These are phyloP conservation scores for Zaprionus lachaisei DNA, from an alignment of 1,140 invertebrate species.

Conservation along the genomic window DNA sequence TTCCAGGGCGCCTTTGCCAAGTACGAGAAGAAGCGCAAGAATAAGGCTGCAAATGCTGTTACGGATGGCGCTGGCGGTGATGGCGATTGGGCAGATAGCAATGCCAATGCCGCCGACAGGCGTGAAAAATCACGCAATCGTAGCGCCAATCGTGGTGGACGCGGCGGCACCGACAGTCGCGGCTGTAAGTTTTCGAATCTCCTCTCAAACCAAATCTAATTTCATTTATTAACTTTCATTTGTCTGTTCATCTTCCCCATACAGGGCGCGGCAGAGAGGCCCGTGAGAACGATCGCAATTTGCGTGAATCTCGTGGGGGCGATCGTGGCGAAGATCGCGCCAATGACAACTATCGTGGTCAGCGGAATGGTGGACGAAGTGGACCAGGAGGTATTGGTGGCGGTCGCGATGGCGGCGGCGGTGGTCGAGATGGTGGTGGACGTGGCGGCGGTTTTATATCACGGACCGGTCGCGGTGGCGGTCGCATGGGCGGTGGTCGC, in stretches of 20 bases:
- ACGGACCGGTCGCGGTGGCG: conserved; percentile 82
- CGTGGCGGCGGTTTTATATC: conserved; percentile 86
- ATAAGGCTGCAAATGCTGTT: conserved; percentile 86
- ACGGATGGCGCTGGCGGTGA: conserved; percentile 72
- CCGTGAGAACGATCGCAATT: conserved; percentile 83
- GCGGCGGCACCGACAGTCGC: conserved; percentile 84
- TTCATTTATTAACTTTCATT: not conserved
- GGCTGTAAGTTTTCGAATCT: conserved; percentile 74
- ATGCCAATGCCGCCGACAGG: conserved; percentile 81
- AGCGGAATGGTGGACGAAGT: conserved; percentile 81
- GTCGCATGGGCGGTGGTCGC: conserved; percentile 75
- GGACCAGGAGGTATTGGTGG: conserved; percentile 76
- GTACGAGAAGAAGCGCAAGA: conserved; percentile 94
- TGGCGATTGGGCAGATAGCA: conserved; percentile 85
- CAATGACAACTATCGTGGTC: conserved; percentile 80
- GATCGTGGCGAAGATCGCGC: conserved; percentile 85
- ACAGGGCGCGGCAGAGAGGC: conserved; percentile 83
- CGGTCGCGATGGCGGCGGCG: conserved; percentile 85
- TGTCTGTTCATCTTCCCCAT: not conserved
- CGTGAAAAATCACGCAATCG: conserved; percentile 84
- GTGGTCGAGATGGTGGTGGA: conserved; percentile 84
- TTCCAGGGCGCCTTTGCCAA: conserved; percentile 90
- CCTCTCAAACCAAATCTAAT: not conserved
- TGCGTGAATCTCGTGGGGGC: conserved; percentile 84
- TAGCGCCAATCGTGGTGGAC: conserved; percentile 85